Percentiles rank a stretch among this genome's conserved stretches.
phyloP scores from a whole-genome alignment of 2,888 invertebrate genomes.

The Malachius bipustulatus region DNA sequence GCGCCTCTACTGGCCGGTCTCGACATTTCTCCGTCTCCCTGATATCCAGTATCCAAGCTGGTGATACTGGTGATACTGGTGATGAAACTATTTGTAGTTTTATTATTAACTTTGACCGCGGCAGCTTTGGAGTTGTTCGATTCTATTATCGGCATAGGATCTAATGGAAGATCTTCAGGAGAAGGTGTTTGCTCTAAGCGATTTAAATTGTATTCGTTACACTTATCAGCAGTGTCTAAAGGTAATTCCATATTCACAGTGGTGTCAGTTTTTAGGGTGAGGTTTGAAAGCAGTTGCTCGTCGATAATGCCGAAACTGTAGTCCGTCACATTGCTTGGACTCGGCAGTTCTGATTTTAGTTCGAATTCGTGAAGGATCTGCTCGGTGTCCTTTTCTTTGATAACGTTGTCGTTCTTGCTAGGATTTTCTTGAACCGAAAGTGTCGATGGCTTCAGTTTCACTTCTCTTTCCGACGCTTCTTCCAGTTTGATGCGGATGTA shows the following conservation, averaged over 20 bases:
- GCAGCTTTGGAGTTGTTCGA: conserved; percentile 41
- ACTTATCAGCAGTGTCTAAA: conserved; percentile 34
- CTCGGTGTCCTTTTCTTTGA: conserved; percentile 8
- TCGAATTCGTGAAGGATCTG: conserved; percentile 5
- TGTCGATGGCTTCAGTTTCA: background rate
- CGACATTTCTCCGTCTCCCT: conserved; percentile 84
- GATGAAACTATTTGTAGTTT: conserved; percentile 65
- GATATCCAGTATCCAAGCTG: conserved; percentile 87
- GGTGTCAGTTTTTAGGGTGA: conserved; percentile 47
- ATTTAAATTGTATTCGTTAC: conserved; percentile 33
- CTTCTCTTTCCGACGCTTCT: background rate
- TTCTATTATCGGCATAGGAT: conserved; percentile 56
- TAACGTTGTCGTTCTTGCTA: conserved; percentile 6
- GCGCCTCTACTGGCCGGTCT: conserved; percentile 73
- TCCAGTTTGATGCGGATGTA: conserved; percentile 20
- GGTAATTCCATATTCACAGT: conserved; percentile 45
- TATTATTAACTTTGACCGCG: conserved; percentile 46
- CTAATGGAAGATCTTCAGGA: conserved; percentile 72
- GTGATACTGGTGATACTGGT: conserved; percentile 85
- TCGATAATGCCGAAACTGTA: conserved; percentile 39
- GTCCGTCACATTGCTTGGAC: conserved; percentile 30
- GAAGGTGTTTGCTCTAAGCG: conserved; percentile 72
- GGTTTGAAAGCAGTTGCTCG: conserved; percentile 44
- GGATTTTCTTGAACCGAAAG: background rate
- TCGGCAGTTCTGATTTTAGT: conserved; percentile 21